phyloP scores from a whole-genome alignment of 2,888 invertebrate species.

The Perdita meconis region DNA sequence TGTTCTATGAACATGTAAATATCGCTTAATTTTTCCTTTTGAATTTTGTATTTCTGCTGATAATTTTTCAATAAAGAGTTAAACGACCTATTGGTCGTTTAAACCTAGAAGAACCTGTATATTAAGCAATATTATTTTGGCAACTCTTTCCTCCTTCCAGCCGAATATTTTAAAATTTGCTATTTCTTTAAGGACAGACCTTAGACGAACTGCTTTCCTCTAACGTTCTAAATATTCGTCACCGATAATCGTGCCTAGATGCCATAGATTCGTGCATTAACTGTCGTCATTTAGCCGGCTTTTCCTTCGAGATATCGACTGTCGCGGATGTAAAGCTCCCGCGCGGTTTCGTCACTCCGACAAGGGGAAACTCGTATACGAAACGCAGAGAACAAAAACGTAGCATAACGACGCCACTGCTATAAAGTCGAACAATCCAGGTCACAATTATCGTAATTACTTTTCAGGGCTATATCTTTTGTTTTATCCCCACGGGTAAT shows the following conservation, averaged over 20 bases:
- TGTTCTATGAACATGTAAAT: no score
- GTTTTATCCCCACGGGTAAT: conserved; percentile 21
- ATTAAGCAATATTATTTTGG: no score
- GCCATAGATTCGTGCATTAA: conserved; percentile 12
- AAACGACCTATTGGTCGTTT: no score
- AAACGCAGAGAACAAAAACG: conserved; percentile 9
- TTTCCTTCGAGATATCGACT: not conserved
- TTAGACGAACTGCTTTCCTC: not conserved
- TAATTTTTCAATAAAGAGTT: no score
- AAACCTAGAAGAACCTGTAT: no score
- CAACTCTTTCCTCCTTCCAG: not conserved
- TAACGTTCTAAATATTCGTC: conserved; percentile 44
- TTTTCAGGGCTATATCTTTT: conserved; percentile 19
- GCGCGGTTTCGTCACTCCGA: not conserved
- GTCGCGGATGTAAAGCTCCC: not conserved
- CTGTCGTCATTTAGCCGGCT: not conserved
- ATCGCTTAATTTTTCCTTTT: no score
- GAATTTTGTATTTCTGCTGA: no score
- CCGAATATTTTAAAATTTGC: not conserved
- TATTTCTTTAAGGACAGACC: not conserved
- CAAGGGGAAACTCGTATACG: conserved; percentile 11
- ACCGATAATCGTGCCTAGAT: conserved; percentile 18
- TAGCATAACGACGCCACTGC: conserved; percentile 4
- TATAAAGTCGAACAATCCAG: conserved; percentile 42
- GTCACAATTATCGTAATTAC: conserved; percentile 53